phyloP scores from a whole-genome alignment of 2,888 invertebrate genomes.

The Siphonodentalium dalli region DNA sequence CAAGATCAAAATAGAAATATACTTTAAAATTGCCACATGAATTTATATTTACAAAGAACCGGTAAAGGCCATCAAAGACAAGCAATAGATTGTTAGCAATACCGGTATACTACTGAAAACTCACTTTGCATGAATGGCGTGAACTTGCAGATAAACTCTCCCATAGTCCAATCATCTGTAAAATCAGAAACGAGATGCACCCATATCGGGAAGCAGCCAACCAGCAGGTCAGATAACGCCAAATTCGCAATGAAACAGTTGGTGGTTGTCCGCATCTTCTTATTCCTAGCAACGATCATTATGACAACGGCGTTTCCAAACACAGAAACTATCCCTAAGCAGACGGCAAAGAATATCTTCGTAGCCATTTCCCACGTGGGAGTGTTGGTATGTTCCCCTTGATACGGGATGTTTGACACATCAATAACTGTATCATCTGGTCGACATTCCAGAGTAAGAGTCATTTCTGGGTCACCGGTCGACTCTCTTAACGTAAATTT shows the following conservation, averaged over 20 bases:
- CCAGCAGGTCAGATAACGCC: conserved; percentile 54
- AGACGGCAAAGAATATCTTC: conserved; percentile 35
- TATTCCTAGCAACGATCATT: conserved; percentile 39
- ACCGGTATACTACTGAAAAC: not conserved
- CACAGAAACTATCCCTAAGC: conserved; percentile 40
- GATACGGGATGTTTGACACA: conserved; percentile 31
- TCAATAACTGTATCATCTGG: conserved; percentile 26
- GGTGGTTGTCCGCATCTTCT: conserved; percentile 55
- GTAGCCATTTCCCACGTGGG: conserved; percentile 41
- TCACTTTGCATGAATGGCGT: conserved; percentile 81
- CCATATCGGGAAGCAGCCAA: conserved; percentile 73
- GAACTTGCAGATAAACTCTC: conserved; percentile 76
- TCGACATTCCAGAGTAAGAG: conserved; percentile 73
- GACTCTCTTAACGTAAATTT: too few species aligned
- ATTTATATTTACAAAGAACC: too few species aligned
- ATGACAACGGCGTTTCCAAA: conserved; percentile 49
- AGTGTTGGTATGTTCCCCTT: conserved; percentile 25
- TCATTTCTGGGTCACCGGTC: too few species aligned
- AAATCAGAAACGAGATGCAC: conserved; percentile 79
- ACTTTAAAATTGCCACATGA: too few species aligned
- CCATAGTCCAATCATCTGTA: conserved; percentile 80
- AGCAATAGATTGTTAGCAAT: not conserved
- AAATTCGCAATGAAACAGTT: conserved; percentile 60
- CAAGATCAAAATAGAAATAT: too few species aligned
- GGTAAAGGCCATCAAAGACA: too few species aligned